A percentile compares a stretch with the other conserved stretches of the same genome.
phyloP scores from a whole-genome alignment of 2,113 vertebrate species.

The Xyliphius kryptos region DNA sequence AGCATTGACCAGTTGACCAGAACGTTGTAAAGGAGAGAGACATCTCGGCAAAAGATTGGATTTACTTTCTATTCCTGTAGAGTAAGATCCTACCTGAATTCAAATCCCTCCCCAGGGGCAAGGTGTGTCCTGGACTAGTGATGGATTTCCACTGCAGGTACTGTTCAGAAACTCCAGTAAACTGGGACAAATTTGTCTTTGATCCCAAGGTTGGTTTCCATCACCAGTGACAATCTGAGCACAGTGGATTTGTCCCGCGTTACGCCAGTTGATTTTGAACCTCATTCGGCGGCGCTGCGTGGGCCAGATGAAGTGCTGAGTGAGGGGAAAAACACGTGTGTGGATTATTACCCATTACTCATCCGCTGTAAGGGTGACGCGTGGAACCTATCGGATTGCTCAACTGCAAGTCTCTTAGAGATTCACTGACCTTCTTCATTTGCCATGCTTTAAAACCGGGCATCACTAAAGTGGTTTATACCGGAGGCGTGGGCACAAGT shows the following conservation, averaged over 20 bases:
- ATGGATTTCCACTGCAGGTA: neutral
- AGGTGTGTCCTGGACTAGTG: constrained; percentile 7
- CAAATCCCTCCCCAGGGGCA: neutral
- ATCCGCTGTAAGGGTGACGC: neutral
- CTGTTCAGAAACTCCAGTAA: neutral
- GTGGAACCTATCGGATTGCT: neutral
- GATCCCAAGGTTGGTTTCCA: neutral
- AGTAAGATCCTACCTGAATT: neutral
- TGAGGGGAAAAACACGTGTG: no score
- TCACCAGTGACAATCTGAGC: neutral
- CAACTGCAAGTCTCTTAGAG: no score
- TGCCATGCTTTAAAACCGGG: neutral
- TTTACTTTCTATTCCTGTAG: neutral
- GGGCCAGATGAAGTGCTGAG: neutral
- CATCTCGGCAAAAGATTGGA: neutral
- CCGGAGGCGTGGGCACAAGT: neutral
- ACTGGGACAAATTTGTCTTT: neutral
- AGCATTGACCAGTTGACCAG: neutral
- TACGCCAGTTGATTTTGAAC: neutral
- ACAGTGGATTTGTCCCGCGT: neutral
- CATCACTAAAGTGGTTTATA: neutral
- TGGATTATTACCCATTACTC: constrained; percentile 1
- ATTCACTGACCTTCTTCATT: neutral
- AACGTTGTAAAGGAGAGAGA: neutral
- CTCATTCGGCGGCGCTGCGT: no score